A percentile compares a stretch with the other conserved stretches of the same genome.
Conservation (phyloP, 2,888 invertebrate species). For the Hypolimnas misippus region DNA sequence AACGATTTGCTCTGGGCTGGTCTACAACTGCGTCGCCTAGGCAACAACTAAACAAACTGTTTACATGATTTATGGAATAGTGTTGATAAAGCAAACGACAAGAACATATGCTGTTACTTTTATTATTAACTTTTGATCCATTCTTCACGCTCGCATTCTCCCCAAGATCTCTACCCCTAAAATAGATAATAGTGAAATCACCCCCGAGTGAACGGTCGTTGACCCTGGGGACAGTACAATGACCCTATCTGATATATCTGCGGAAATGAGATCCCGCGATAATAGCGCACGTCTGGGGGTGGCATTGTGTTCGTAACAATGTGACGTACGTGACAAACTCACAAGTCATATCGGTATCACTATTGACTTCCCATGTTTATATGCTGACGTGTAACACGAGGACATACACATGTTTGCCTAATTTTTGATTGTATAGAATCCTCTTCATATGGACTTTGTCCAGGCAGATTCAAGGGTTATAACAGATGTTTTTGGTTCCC, state of each 20-base stretch:
- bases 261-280: slow-evolving; percentile 37
- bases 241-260: slow-evolving; percentile 41
- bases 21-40: no score
- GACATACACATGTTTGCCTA: no score
- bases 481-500: no score
- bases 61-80: background rate
- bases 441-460: no score
- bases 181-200: slow-evolving; percentile 33
- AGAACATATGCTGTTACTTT: background rate
- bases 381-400: background rate
- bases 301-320: slow-evolving; percentile 10
- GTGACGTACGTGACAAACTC: slow-evolving; percentile 13
- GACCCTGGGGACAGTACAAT: slow-evolving; percentile 36
- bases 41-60: no score
- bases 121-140: background rate
- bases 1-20: no score
- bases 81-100: background rate
- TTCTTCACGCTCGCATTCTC: slow-evolving; percentile 4
- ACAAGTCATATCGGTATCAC: slow-evolving; percentile 10
- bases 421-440: no score
- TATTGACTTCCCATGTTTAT: slow-evolving; percentile 3
- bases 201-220: slow-evolving; percentile 36
- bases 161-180: slow-evolving; percentile 30
- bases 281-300: slow-evolving; percentile 5
- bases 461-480: no score